Evolutionary conservation across 2,888 invertebrate genomes (phyloP).

Genomic region (Archaeoteleia sp.): DNA sequence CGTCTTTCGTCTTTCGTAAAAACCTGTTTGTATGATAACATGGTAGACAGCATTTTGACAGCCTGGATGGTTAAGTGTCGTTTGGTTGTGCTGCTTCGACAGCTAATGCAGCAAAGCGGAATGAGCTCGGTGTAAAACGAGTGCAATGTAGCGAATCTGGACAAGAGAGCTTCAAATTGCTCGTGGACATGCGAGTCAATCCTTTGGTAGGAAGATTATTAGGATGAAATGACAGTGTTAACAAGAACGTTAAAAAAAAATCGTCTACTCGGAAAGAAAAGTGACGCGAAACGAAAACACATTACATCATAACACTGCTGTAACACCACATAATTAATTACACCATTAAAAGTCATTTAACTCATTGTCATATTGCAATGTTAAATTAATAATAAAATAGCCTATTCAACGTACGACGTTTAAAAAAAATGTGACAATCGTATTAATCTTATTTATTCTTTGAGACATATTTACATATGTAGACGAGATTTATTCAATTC

Average conservation of each 20-base stretch:
- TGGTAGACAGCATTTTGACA: constrained; percentile 33
- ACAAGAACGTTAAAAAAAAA: not conserved
- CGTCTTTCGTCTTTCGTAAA: constrained; percentile 22
- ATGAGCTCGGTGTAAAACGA: constrained; percentile 20
- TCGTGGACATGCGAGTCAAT: not conserved
- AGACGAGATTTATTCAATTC: not conserved
- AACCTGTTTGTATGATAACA: constrained; percentile 26
- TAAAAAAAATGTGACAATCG: no score
- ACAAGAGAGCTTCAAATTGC: constrained; percentile 2
- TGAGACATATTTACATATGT: not conserved
- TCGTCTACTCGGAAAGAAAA: not conserved
- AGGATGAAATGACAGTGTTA: constrained; percentile 1
- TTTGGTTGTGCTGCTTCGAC: constrained; percentile 21
- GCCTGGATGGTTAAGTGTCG: not conserved
- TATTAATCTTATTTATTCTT: no score
- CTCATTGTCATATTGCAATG: no score
- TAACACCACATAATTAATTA: no score
- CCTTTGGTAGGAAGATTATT: not conserved
- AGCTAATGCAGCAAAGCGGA: constrained; percentile 22
- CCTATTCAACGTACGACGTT: not conserved
- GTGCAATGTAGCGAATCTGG: constrained; percentile 15
- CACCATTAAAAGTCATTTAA: no score
- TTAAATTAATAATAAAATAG: no score
- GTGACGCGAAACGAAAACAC: not conserved
- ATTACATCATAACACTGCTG: not conserved